phyloP scores from a whole-genome alignment of 2,888 invertebrate genomes.

The Chalcis sispes region DNA sequence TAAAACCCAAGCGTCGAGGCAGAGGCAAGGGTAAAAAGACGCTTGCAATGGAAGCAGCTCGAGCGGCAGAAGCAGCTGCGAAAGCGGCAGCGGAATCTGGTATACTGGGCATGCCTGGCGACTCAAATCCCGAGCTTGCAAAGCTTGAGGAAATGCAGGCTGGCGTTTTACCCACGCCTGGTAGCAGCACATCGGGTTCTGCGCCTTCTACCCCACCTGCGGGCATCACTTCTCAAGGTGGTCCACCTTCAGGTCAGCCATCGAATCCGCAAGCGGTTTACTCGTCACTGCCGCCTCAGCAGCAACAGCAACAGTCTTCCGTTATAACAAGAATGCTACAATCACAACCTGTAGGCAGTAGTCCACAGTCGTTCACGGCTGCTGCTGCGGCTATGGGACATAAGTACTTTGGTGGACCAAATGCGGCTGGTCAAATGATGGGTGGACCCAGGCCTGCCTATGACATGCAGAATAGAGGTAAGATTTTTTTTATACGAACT shows the following conservation, averaged over 20 bases:
- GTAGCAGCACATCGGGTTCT: constrained; percentile 74
- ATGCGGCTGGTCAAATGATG: constrained; percentile 64
- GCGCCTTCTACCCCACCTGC: constrained; percentile 72
- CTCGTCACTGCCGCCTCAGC: constrained; percentile 73
- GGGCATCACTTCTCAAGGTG: constrained; percentile 66
- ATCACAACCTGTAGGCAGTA: constrained; percentile 72
- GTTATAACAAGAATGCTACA: constrained; percentile 82
- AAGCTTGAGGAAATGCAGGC: constrained; percentile 60
- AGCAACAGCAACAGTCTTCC: constrained; percentile 76
- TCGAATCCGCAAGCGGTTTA: constrained; percentile 67
- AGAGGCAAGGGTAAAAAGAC: constrained; percentile 75
- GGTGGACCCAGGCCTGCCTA: constrained; percentile 69
- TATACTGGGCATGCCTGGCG: constrained; percentile 64
- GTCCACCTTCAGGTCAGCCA: constrained; percentile 66
- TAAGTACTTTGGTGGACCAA: constrained; percentile 73
- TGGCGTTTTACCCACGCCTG: constrained; percentile 69
- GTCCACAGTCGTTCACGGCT: constrained; percentile 73
- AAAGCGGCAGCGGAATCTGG: constrained; percentile 72
- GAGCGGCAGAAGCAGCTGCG: constrained; percentile 78
- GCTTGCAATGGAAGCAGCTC: constrained; percentile 72
- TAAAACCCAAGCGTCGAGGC: constrained; percentile 73
- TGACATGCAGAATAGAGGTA: constrained; percentile 70
- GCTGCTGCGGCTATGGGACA: constrained; percentile 75
- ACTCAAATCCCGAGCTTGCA: constrained; percentile 68
- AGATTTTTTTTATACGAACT: neutral